phyloP scores from a whole-genome alignment of 1,140 invertebrate genomes.

The Heliothis virescens region DNA sequence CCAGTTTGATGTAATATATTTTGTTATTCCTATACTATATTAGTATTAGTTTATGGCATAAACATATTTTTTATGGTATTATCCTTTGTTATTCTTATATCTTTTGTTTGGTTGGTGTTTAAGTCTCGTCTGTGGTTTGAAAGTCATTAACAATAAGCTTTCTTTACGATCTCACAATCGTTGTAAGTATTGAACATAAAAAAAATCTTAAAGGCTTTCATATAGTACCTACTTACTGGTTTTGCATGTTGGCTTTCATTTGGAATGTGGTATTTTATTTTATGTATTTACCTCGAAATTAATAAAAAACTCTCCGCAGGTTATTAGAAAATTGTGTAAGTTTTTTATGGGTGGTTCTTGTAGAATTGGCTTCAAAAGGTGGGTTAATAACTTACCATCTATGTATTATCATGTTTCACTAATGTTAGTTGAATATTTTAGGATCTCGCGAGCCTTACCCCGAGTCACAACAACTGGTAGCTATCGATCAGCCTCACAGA shows the following conservation, averaged over 20 bases:
- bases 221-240: slow-evolving; percentile 10
- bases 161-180: background rate
- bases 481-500: slow-evolving; percentile 86
- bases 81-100: background rate
- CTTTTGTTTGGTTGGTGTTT: slow-evolving; percentile 9
- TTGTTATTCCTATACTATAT: slow-evolving; percentile 3
- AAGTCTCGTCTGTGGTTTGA: slow-evolving; percentile 1
- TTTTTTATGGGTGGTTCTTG: background rate
- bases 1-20: slow-evolving; percentile 5
- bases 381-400: slow-evolving; percentile 3
- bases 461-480: slow-evolving; percentile 72
- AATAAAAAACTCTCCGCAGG: background rate
- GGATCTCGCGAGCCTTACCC: slow-evolving; percentile 65
- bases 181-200: background rate
- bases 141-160: slow-evolving; percentile 23
- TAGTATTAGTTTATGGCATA: slow-evolving; percentile 7
- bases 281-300: background rate
- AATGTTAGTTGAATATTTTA: slow-evolving; percentile 58
- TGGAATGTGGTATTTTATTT: background rate
- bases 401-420: background rate
- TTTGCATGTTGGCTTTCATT: slow-evolving; percentile 30
- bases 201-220: slow-evolving; percentile 2
- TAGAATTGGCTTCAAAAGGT: background rate
- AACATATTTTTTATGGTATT: background rate
- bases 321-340: background rate